Percentiles rank a stretch among this genome's conserved stretches.
Conservation (phyloP, 2,797 vertebrate genomes). For the Artibeus lituratus region DNA sequence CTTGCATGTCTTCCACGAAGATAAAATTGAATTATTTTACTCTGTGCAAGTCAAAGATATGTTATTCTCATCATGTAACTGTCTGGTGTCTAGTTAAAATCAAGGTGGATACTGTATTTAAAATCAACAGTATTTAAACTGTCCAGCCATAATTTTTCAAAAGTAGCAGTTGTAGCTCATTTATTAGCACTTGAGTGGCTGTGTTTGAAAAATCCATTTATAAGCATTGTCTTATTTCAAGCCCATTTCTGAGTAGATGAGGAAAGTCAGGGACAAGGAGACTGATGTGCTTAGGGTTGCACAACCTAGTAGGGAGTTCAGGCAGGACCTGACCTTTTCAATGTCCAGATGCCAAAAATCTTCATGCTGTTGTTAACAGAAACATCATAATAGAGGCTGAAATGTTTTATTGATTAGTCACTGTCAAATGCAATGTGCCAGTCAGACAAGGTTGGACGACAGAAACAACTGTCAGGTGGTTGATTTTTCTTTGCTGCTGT, state of each 20-base stretch:
- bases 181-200: neutral
- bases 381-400: neutral
- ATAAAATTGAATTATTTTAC: neutral
- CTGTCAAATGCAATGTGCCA: neutral
- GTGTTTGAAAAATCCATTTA: neutral
- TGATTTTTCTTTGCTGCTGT: neutral
- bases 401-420: neutral
- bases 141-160: neutral
- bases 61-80: neutral
- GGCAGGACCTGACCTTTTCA: neutral
- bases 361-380: neutral
- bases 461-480: neutral
- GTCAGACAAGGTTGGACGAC: neutral
- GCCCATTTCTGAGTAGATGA: neutral
- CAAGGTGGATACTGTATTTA: neutral
- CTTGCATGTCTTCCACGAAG: neutral
- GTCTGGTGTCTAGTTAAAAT: neutral
- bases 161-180: neutral
- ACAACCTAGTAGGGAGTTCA: neutral
- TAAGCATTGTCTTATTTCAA: neutral
- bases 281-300: neutral
- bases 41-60: neutral
- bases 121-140: neutral
- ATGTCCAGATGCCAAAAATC: neutral
- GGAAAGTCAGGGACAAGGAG: neutral